Percentiles rank a stretch among this genome's conserved stretches.
Evolutionary conservation across 2,888 invertebrate species (phyloP).

Genomic region (Euspilapteryx auroguttella): DNA sequence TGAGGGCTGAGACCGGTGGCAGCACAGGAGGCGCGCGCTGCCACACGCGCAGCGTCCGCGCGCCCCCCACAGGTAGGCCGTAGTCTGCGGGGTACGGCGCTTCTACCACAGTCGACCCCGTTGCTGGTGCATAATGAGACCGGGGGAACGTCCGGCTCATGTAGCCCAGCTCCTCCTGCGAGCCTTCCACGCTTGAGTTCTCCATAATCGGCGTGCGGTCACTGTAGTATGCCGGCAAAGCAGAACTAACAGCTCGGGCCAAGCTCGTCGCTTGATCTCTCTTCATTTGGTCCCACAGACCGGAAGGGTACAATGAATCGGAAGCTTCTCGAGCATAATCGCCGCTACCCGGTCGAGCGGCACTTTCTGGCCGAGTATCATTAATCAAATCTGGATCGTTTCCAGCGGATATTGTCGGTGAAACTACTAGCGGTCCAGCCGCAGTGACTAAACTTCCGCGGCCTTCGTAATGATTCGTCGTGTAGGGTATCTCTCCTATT

Average conservation of each 20-base stretch:
- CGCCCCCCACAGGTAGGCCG: constrained; percentile 69
- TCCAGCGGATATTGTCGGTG: constrained; percentile 71
- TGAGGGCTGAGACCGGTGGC: constrained; percentile 83
- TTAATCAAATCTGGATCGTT: constrained; percentile 87
- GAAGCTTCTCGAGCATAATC: constrained; percentile 76
- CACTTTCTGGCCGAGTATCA: constrained; percentile 72
- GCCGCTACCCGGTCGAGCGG: constrained; percentile 66
- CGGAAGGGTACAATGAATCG: constrained; percentile 78
- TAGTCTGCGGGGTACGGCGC: constrained; percentile 76
- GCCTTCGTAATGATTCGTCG: constrained; percentile 70
- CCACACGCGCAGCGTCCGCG: constrained; percentile 86
- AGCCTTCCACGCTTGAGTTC: constrained; percentile 59
- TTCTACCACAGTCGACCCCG: constrained; percentile 54
- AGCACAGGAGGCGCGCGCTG: constrained; percentile 84
- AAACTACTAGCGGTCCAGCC: constrained; percentile 69
- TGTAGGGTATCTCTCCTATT: constrained; percentile 68
- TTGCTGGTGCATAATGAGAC: constrained; percentile 37
- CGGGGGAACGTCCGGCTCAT: constrained; percentile 65
- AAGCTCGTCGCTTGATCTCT: constrained; percentile 53
- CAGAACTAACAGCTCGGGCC: constrained; percentile 61
- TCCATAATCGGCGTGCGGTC: constrained; percentile 78
- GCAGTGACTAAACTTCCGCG: constrained; percentile 67
- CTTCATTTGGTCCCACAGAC: constrained; percentile 72
- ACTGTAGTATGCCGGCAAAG: constrained; percentile 64
- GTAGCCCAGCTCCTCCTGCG: constrained; percentile 64